Evolutionary conservation across 1,140 invertebrate species (phyloP), one percentile per base, ranked within the genome.

Genomic region (Agraylea sexmaculata): DNA sequence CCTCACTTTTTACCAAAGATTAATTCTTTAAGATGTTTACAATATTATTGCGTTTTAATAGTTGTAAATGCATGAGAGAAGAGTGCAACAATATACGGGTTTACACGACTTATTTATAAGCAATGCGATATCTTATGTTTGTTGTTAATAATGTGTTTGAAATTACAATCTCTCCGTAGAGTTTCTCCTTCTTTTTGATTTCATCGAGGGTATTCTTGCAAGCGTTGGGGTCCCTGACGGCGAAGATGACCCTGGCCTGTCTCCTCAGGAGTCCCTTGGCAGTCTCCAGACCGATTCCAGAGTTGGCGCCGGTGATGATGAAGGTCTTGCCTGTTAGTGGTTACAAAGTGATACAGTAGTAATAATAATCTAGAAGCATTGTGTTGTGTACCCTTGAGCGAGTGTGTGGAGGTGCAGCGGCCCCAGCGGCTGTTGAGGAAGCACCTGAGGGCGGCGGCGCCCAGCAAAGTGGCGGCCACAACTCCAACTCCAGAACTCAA

Each of bases 281-380:
- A 1, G 80, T 80, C 53, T 81, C 81, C 45, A 79, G 75, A 1
- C 86, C 87, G 41, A 89, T 78, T 0, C 87, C 86, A 40, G 75
- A 76, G 58, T 82, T 87, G 1, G 78, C 80, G 16, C 86, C 86
- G 11, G 85, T 88, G 2, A 88, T 73, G 4, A 89, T 66, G 29
- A 78, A 80, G 10, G 62, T 66, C 53, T 67, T 67, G 13, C 62
- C 62, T 42, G 57, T 57, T 30, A 68, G 51, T n/a, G n/a, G n/a
- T n/a, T n/a, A n/a, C n/a, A n/a, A n/a, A n/a, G n/a, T n/a, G 45
- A 57, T 62, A 34, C 57, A 59, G 38, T 59, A 60, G 35, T n/a
- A n/a, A n/a, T n/a, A n/a, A n/a, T n/a, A n/a, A n/a, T n/a, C n/a
- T n/a, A n/a, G n/a, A n/a, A n/a, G n/a, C n/a, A n/a, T n/a, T n/a